Evolutionary conservation across 2,113 vertebrate species (phyloP).

Genomic region (Callospermophilus lateralis): DNA sequence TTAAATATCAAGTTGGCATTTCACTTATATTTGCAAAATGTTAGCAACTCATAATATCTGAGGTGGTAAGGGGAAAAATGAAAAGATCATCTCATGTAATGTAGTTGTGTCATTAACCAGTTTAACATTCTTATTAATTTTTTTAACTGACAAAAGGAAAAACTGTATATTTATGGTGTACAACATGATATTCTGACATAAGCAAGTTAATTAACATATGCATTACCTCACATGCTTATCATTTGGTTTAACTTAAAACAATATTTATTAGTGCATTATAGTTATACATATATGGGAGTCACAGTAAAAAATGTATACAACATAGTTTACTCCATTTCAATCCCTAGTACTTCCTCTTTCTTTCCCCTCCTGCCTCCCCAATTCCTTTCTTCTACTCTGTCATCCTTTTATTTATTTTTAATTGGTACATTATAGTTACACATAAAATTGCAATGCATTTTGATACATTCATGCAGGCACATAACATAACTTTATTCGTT

Average conservation of each 20-base stretch:
- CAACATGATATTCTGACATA: neutral
- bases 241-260: neutral
- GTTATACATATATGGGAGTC: no score
- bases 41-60: neutral
- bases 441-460: no score
- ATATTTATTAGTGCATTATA: neutral
- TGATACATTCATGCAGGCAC: no score
- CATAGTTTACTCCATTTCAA: no score
- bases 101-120: neutral
- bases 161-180: neutral
- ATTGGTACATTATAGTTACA: no score
- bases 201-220: neutral
- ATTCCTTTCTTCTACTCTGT: no score
- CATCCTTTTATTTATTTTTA: no score
- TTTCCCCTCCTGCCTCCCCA: no score
- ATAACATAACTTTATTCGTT: no score
- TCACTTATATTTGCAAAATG: neutral
- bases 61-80: neutral
- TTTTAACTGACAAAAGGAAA: no score
- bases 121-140: neutral
- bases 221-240: neutral
- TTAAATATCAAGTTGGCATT: neutral
- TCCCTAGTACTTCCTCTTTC: no score
- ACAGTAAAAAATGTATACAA: no score
- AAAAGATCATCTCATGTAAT: neutral